These are phyloP conservation scores for Gymnocypris eckloni DNA, from an alignment of 2,797 vertebrate species.

Conservation along the genomic window DNA sequence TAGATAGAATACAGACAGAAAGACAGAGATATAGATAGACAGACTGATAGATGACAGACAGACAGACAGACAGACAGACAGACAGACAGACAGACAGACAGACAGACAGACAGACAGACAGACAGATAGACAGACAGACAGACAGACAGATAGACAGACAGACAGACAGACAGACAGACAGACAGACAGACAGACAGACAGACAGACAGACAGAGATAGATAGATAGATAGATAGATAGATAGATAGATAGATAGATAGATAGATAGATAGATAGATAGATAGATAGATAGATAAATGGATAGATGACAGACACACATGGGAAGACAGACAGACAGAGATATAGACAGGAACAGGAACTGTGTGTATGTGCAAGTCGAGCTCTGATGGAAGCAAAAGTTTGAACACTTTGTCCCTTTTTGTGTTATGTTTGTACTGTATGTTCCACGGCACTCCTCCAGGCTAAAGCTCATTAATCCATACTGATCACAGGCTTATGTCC, in stretches of 20 bases:
- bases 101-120: no score
- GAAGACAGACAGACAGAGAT: background rate
- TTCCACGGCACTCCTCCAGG: conserved; percentile 52
- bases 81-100: no score
- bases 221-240: background rate
- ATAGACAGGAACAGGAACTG: background rate
- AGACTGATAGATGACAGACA: no score
- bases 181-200: background rate
- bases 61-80: no score
- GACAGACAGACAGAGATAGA: background rate
- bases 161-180: background rate
- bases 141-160: no score
- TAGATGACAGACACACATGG: background rate
- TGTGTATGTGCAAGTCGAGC: background rate
- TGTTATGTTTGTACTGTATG: conserved; percentile 6
- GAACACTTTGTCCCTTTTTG: conserved; percentile 51
- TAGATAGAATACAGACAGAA: background rate
- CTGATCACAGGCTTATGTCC: conserved; percentile 68
- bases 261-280: background rate
- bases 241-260: background rate
- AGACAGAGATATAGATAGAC: background rate
- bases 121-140: no score
- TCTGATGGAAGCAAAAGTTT: conserved; percentile 5
- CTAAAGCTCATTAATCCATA: conserved; percentile 69
- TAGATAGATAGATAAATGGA: background rate